phyloP scores from a whole-genome alignment of 2,888 invertebrate species.

The Pardosa pseudoannulata region DNA sequence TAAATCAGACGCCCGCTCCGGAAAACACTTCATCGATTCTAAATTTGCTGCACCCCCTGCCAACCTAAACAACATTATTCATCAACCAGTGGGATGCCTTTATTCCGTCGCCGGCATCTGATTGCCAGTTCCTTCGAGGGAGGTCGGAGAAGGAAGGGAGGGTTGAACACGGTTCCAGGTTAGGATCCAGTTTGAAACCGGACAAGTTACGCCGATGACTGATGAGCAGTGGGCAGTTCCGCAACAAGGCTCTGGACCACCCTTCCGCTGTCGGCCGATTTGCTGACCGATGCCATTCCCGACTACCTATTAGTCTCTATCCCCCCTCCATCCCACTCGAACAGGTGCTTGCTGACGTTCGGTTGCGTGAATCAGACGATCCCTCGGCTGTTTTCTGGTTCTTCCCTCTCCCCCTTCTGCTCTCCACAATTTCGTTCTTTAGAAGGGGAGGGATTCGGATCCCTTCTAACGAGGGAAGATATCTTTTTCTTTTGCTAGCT shows the following conservation, averaged over 20 bases:
- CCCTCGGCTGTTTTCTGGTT: too few species aligned
- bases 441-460: constrained; percentile 11
- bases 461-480: constrained; percentile 48
- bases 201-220: constrained; percentile 46
- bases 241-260: constrained; percentile 59
- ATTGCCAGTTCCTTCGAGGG: constrained; percentile 56
- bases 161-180: background rate
- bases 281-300: constrained; percentile 42
- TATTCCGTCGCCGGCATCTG: constrained; percentile 20
- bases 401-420: constrained; percentile 3
- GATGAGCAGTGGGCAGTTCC: constrained; percentile 41
- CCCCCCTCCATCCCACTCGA: constrained; percentile 26
- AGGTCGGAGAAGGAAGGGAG: background rate
- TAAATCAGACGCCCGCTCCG: constrained; percentile 24
- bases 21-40: constrained; percentile 48
- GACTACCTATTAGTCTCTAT: constrained; percentile 44
- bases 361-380: constrained; percentile 21
- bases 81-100: constrained; percentile 63
- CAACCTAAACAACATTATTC: constrained; percentile 32
- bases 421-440: constrained; percentile 9
- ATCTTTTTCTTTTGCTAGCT: background rate
- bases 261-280: constrained; percentile 56
- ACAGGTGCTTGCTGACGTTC: constrained; percentile 55
- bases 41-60: constrained; percentile 24
- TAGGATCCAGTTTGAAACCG: constrained; percentile 18